Evolutionary conservation across 35 echinoderm and acorn worm genomes (phyloP).

Genomic region (Chiridota heheva): DNA sequence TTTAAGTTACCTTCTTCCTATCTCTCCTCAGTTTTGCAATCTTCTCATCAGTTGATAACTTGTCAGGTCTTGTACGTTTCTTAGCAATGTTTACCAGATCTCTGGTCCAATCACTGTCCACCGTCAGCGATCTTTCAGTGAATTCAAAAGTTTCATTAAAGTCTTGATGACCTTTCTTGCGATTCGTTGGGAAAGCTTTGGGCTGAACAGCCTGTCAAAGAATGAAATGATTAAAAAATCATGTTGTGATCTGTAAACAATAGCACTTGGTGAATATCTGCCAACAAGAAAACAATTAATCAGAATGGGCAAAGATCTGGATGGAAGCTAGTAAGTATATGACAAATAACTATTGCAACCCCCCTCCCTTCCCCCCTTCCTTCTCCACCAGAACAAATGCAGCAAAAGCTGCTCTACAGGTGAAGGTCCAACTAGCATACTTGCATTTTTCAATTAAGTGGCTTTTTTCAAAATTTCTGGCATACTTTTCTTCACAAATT

Average conservation of each 20-base stretch:
- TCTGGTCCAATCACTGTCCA: conserved; percentile 63
- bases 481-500: no score
- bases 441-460: no score
- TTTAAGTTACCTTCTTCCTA: conserved; percentile 69
- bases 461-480: no score
- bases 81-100: conserved; percentile 46
- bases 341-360: not conserved
- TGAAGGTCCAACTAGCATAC: no score
- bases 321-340: not conserved
- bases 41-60: conserved; percentile 77
- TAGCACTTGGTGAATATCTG: not conserved
- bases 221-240: conserved; percentile 1
- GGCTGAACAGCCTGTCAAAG: conserved; percentile 61
- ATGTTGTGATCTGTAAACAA: not conserved
- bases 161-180: conserved; percentile 57
- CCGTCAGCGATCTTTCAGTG: conserved; percentile 51
- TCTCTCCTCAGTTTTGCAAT: conserved; percentile 85
- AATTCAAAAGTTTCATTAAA: conserved; percentile 85
- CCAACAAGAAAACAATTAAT: not conserved
- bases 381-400: no score
- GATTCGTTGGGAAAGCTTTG: conserved; percentile 67
- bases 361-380: no score
- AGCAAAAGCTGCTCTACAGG: no score
- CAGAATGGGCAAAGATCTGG: not conserved
- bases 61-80: conserved; percentile 25